Base-by-base conservation (phyloP, 2,113 vertebrate genomes). In the Centropristis striata region DNA sequence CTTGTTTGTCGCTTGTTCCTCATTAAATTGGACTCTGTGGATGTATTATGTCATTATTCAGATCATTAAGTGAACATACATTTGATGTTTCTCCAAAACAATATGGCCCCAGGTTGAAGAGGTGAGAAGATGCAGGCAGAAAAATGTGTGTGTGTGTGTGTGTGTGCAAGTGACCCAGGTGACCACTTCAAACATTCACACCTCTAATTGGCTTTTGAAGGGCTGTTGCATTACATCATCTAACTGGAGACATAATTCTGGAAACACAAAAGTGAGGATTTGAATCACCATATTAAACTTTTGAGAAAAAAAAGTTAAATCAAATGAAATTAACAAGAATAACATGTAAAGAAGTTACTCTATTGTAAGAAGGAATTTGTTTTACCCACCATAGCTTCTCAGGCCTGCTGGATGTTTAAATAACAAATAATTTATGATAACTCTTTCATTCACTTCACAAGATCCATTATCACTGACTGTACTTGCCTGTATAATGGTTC, bases 121-220 rank as follows among this genome's bases (percentile, higher is more conserved):
- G 73, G 73, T 81, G 54, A 51, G 66, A 83, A 8, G 18, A 75
- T 67, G 65, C 46, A 9, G 55, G 37, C 12, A 21, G 2, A 2
- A 51, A 16, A 57, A 39, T 44, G 44, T 60, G 36, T 42, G 44
- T 51, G 77, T 49, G 39, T 41, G 23, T 69, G 47, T 47, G 49
- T 53, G 65, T 63, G 47, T 64, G 44, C n/a, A 8, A 8, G n/a
- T 25, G 13, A 42, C 21, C 46, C 57, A 50, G 70, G 70, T 12
- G 57, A 39, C 54, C 18, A 71, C 37, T 59, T 8, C 0, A 49
- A 16, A 44, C 21, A 71, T 53, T 83, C 71, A 72, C 84, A 83
- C 80, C 80, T 86, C 20, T 86, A 86, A 86, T 82, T 86, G 71
- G 32, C 32, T 32, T 3, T 32, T 32, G 32, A 32, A 67, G 44